Conservation (phyloP, 1,140 invertebrate genomes). For the Eupeodes corollae region DNA sequence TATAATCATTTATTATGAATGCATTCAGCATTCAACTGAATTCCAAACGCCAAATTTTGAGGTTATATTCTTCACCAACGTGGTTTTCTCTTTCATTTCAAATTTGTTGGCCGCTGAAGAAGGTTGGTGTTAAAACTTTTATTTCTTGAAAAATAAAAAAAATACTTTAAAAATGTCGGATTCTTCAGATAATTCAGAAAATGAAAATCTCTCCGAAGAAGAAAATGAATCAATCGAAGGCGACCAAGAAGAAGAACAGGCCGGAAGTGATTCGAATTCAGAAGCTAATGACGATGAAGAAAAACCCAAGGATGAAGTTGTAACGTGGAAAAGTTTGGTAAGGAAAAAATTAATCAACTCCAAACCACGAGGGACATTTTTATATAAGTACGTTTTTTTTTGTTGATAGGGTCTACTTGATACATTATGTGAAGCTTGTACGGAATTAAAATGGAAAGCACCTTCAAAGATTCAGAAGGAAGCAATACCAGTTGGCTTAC, state of each 20-base stretch:
- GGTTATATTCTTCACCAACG: too few species aligned
- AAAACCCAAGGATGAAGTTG: neutral
- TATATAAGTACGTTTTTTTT: neutral
- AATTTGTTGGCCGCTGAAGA: too few species aligned
- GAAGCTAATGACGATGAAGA: constrained; percentile 7
- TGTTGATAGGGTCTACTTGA: constrained; percentile 74
- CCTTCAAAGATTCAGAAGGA: constrained; percentile 93
- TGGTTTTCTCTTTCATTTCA: too few species aligned
- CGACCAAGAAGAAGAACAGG: constrained; percentile 2
- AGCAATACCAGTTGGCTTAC: constrained; percentile 78
- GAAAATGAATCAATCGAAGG: constrained; percentile 6
- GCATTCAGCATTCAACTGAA: too few species aligned
- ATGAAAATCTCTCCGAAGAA: neutral
- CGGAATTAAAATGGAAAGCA: constrained; percentile 82
- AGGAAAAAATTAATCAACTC: neutral
- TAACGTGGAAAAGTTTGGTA: constrained; percentile 33
- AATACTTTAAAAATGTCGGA: constrained; percentile 20
- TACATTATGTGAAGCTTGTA: constrained; percentile 81
- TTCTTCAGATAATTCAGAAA: constrained; percentile 17
- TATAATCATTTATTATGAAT: too few species aligned
- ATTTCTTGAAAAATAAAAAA: too few species aligned
- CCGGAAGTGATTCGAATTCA: neutral
- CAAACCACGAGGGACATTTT: neutral
- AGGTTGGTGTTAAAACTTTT: too few species aligned
- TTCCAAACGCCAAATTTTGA: too few species aligned